Evolutionary conservation across 2,888 invertebrate species (phyloP), one percentile per base, ranked within the genome.

Genomic region (Tiliacea citrago): DNA sequence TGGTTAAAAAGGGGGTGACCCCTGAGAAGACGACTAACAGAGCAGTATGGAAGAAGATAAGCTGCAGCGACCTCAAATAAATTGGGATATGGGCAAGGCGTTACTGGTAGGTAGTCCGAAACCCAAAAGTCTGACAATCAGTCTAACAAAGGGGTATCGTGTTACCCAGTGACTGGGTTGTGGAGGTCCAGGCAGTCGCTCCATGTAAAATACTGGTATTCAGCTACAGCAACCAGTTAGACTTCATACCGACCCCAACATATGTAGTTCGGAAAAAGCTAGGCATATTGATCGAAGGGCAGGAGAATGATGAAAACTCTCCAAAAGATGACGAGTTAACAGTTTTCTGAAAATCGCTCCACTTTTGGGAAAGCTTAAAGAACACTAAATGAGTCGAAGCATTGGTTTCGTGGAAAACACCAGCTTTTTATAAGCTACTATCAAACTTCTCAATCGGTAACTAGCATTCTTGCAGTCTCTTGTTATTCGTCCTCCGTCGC

Each of bases 401-500:
- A 63, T 2, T 29, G 21, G 4, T 58, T 76, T 55, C 39, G 10
- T 29, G 13, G 51, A 67, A 55, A 51, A 53, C 68, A 13, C 49
- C 9, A 45, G 5, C 29, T 58, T 45, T 60, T 24, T 16, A 42
- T 9, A 39, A n/a, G 3, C 35, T 18, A 16, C 47, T n/a, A 35
- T 77, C 24, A 42, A 66, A 77, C 71, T 71, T 71, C 63, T 47
- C 47, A 42, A 49, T 63, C 39, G 10, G 24, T 42, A 24, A 16
- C 55, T 24, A 61, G 42, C 71, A 49, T 70, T 68, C 68, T 55
- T 66, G 47, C 42, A 24, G 47, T 61, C n/a, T 1, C 57, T 82
- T 79, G 78, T 53, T 53, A 82, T 82, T 63, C 79, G 42, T 58
- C n/a, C 35, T 8, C 5, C n/a, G 83, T 82, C 62, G 55, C 67